Conservation (phyloP, 1,140 invertebrate genomes). For the Piezodorus guildinii region DNA sequence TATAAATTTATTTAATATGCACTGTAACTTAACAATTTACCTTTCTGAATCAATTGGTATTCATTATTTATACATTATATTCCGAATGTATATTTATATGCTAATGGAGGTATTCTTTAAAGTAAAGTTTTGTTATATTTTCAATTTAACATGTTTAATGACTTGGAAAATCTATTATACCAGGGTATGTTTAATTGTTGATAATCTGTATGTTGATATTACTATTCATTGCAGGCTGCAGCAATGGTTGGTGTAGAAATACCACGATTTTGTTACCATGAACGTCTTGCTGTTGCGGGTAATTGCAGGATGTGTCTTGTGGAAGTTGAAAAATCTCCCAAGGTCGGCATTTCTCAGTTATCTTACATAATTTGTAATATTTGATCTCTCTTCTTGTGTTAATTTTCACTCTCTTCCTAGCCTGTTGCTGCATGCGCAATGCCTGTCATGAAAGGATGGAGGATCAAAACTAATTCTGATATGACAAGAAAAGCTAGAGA, state of each 20-base stretch:
- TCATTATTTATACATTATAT: no score
- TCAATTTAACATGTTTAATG: no score
- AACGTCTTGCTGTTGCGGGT: slow-evolving; percentile 92
- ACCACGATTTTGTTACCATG: slow-evolving; percentile 98
- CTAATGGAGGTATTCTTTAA: no score
- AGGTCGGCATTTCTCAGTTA: slow-evolving; percentile 43
- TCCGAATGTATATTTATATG: no score
- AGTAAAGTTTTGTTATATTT: no score
- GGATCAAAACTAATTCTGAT: slow-evolving; percentile 95
- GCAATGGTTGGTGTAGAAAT: slow-evolving; percentile 94
- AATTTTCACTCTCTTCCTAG: slow-evolving; percentile 41
- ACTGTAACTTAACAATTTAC: no score
- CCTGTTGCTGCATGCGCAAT: slow-evolving; percentile 99
- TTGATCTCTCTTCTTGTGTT: neutral
- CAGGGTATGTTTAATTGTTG: no score
- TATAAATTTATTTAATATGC: no score
- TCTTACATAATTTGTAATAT: neutral
- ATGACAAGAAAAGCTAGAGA: slow-evolving; percentile 87
- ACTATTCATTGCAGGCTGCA: slow-evolving; percentile 59
- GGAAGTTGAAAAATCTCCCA: slow-evolving; percentile 91
- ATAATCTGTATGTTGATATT: no score
- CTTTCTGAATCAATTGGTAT: no score
- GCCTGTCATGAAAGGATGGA: slow-evolving; percentile 99
- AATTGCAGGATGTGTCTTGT: slow-evolving; percentile 99
- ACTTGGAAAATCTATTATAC: no score